Conservation (phyloP, 1,140 invertebrate genomes). For the Bombus pyrosoma region DNA sequence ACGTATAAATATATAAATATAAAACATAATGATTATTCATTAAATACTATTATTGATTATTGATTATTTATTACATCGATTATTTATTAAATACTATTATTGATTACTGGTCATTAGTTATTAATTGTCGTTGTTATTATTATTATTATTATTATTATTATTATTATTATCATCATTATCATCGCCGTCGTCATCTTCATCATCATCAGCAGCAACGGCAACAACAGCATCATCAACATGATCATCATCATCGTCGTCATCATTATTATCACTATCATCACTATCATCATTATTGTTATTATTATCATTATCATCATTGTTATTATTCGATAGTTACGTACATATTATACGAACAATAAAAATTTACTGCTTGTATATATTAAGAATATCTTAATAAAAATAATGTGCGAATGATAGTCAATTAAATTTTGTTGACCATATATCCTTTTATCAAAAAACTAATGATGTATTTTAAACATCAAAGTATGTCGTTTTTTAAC, state of each 20-base stretch:
- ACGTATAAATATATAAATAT: slow-evolving; percentile 60
- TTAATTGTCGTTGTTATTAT: not conserved
- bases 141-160: too few relatives aligned
- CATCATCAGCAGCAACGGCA: not conserved
- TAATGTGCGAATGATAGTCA: slow-evolving; percentile 70
- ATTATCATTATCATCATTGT: slow-evolving; percentile 14
- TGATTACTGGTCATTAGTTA: not conserved
- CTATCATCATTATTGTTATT: not conserved
- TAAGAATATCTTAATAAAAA: slow-evolving; percentile 77
- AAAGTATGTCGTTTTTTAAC: not conserved
- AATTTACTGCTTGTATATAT: slow-evolving; percentile 78
- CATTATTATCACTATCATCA: not conserved
- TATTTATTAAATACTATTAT: slow-evolving; percentile 2
- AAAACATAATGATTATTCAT: slow-evolving; percentile 55
- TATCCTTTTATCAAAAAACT: not conserved
- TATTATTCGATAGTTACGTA: slow-evolving; percentile 68
- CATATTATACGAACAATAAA: slow-evolving; percentile 72
- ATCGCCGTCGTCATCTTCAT: too few relatives aligned
- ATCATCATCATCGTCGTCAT: too few relatives aligned
- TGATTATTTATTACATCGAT: slow-evolving; percentile 33
- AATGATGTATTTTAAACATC: not conserved
- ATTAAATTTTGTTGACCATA: slow-evolving; percentile 1
- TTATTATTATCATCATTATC: not conserved
- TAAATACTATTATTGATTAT: slow-evolving; percentile 63
- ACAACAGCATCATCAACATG: not conserved